Percentiles rank a stretch among this genome's conserved stretches.
phyloP scores from a whole-genome alignment of 2,797 vertebrate species.

The Lagocephalus sceleratus region DNA sequence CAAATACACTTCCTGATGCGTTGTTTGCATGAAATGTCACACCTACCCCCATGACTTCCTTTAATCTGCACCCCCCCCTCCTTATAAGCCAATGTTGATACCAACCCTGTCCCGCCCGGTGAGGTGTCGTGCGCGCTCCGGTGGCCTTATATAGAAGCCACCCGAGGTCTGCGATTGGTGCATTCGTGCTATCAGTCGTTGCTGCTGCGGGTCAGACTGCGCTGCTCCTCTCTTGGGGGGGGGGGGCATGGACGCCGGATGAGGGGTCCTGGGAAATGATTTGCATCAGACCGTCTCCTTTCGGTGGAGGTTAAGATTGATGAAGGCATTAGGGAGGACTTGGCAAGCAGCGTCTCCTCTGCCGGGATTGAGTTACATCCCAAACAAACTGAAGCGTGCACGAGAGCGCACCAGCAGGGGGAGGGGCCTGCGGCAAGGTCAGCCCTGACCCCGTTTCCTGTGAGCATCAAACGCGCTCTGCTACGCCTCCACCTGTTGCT shows the following conservation, averaged over 20 bases:
- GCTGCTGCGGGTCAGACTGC: conserved; percentile 15
- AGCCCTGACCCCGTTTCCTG: neutral
- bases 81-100: conserved; percentile 80
- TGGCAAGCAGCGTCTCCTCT: conserved; percentile 18
- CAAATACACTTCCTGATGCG: too few species aligned
- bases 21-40: conserved; percentile 40
- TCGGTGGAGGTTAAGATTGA: conserved; percentile 7
- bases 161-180: conserved; percentile 47
- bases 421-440: conserved; percentile 34
- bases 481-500: conserved; percentile 45
- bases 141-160: conserved; percentile 74
- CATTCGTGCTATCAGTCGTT: conserved; percentile 46
- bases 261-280: conserved; percentile 18
- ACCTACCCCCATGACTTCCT: conserved; percentile 23
- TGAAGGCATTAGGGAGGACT: conserved; percentile 12
- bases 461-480: conserved; percentile 21
- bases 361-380: conserved; percentile 50
- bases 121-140: conserved; percentile 47
- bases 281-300: conserved; percentile 18
- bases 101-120: conserved; percentile 60
- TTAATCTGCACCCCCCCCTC: conserved; percentile 59
- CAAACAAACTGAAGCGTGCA: conserved; percentile 59
- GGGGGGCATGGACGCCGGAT: too few species aligned
- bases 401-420: conserved; percentile 43
- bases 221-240: conserved; percentile 5